These are phyloP conservation scores for Leptocoma aspasia DNA, from an alignment of 2,113 vertebrate genomes.

Conservation along the genomic window DNA sequence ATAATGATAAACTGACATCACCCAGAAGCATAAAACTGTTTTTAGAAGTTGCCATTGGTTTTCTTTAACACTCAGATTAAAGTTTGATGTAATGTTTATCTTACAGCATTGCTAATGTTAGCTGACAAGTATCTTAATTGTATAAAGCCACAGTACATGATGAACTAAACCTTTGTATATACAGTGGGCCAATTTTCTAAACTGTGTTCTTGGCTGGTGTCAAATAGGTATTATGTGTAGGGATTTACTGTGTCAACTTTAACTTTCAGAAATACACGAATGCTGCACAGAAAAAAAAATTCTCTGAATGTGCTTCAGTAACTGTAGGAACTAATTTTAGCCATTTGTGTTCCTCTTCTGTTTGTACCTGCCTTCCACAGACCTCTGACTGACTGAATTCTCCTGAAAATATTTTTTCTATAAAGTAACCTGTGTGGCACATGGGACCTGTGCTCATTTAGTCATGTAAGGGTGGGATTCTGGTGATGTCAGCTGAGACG, in stretches of 20 bases:
- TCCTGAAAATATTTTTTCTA: not conserved
- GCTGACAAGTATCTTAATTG: not conserved
- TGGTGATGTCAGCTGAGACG: not conserved
- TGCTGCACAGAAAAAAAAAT: not conserved
- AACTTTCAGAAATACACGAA: not conserved
- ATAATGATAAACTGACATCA: not conserved
- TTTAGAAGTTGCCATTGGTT: not conserved
- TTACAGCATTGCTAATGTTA: not conserved
- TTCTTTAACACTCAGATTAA: not conserved
- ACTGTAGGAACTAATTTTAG: not conserved
- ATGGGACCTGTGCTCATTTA: not conserved
- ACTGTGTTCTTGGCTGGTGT: not conserved
- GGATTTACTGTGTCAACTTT: not conserved
- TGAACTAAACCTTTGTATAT: not conserved
- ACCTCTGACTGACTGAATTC: not conserved
- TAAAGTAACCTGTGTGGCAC: not conserved
- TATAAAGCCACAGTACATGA: not conserved
- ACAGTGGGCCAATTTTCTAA: not conserved
- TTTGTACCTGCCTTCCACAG: not conserved
- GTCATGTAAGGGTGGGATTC: not conserved
- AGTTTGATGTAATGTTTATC: not conserved
- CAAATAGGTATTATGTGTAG: not conserved
- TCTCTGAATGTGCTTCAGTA: not conserved
- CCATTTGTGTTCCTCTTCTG: not conserved
- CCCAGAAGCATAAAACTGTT: not conserved